Base-by-base conservation (phyloP, 2,888 invertebrate species). In the Oligia latruncula region DNA sequence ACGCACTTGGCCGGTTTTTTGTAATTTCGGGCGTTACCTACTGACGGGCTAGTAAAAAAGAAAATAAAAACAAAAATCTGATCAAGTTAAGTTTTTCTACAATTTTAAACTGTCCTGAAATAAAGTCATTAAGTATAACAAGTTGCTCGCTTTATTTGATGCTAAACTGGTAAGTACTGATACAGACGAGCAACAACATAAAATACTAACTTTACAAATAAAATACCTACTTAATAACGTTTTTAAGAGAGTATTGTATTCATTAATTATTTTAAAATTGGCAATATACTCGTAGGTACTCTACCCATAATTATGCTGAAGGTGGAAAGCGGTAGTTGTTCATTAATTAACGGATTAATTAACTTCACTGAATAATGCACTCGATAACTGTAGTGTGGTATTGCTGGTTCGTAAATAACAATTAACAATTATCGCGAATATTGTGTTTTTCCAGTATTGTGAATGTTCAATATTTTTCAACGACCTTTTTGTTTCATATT, bases 291-390 rank as follows among this genome's bases (percentile, higher is more conserved):
- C 49, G 17, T 55, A 1, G n/a, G 60, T n/a, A 20, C 6, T 20
- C 15, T 65, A 11, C 35, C 11, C 23, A 6, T 35, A 52, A 60
- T 60, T 11, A 11, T 52, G n/a, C 58, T 40, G 17, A 80, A 62
- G 82, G 70, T 85, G 58, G 46, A 60, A 85, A 68, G 71, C 67
- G 15, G 81, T 65, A 49, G 82, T 67, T 66, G 60, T 78, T 68
- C 13, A 72, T 83, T 85, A 65, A 83, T 83, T 85, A 83, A 65
- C 23, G 66, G 43, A 67, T 70, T 85, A 62, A 85, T 83, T 83
- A 76, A 65, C 71, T 75, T 52, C 17, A 20, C 60, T 66, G 76
- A 72, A 77, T 86, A 85, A 77, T 71, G 40, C 29, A 73, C 70
- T 68, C 73, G 35, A 68, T 83, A 74, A 67, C 66, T 85, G 75